Evolutionary conservation across 2,888 invertebrate species (phyloP), one percentile per base, ranked within the genome.

Genomic region (Pterobdella sp.): DNA sequence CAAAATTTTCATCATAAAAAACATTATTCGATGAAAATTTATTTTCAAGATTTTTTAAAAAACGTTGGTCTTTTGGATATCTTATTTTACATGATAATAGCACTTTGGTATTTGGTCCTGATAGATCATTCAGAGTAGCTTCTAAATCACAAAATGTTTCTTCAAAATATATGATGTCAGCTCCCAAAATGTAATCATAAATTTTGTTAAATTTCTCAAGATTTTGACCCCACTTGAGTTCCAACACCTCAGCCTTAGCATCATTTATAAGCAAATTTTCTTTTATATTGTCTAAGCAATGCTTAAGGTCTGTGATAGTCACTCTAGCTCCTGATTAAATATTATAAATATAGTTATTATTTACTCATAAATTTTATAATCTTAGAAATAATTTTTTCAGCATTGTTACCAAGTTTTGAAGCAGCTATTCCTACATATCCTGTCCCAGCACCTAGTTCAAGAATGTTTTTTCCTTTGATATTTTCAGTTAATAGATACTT

Each of bases 91-190:
- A 82, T 0, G 82, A 80, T n/a, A 83, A 70, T 0, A 80, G 73
- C 42, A 82, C 76, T 18, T 75, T 35, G 0, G 80, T 80, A 0
- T 78, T 69, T 69, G 73, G 52, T 64, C 49, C 64, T 14, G 56
- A 65, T 7, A 66, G 68, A 26, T 32, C 18, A 31, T 26, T 22
- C 32, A 75, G 36, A 31, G 76, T 76, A 0, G 64, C 26, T 22
- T 73, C 32, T 29, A 83, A 77, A 68, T 80, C 80, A 3, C 79
- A 76, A 77, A 83, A 83, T 14, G 81, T 79, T 22, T 82, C 81
- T 76, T 82, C 81, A 29, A 83, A 81, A 74, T 84, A 83, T 32
- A 84, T 79, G 29, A 84, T 80, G 76, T 84, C 83, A 31, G 83
- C 82, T 22, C 82, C 83, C 18, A 84, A 73, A 36, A 84, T 79